A percentile compares a stretch with the other conserved stretches of the same genome.
These are phyloP conservation scores for Anguilla pacifica DNA, from an alignment of 2,797 vertebrate genomes.

Conservation along the genomic window DNA sequence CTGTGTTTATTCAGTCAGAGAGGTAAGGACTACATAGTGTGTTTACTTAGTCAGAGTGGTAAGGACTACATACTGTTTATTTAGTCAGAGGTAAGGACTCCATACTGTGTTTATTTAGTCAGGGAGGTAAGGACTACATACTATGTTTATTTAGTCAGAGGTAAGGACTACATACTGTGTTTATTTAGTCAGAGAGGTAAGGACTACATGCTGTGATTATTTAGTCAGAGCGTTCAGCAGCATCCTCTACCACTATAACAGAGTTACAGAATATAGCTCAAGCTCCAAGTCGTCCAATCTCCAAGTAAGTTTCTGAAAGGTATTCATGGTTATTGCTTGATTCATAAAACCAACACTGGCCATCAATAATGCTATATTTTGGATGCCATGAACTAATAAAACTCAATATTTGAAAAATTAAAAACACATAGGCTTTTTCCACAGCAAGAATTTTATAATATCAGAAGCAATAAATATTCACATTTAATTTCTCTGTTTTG, in stretches of 20 bases:
- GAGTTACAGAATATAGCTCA: background rate
- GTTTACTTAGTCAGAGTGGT: too few species aligned
- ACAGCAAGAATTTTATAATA: slow-evolving; percentile 82
- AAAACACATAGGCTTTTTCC: slow-evolving; percentile 52
- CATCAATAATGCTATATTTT: background rate
- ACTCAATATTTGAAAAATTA: slow-evolving; percentile 31
- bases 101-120: too few species aligned
- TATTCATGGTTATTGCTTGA: background rate
- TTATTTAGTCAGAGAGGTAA: too few species aligned
- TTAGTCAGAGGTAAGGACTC: too few species aligned
- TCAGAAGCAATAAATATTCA: slow-evolving; percentile 86
- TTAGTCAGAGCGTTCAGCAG: background rate
- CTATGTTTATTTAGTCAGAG: too few species aligned
- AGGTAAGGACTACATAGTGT: too few species aligned
- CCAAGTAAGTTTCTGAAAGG: background rate
- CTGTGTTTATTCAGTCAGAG: too few species aligned
- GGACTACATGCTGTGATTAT: background rate
- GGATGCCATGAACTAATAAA: background rate
- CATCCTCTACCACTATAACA: background rate
- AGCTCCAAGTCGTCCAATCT: background rate
- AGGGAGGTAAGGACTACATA: too few species aligned
- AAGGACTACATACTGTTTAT: too few species aligned
- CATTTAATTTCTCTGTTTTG: slow-evolving; percentile 75
- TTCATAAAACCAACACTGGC: background rate
- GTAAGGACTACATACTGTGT: too few species aligned